A percentile compares a stretch with the other conserved stretches of the same genome.
These are phyloP conservation scores for Notolabrus celidotus DNA, from an alignment of 2,797 vertebrate genomes.

Conservation along the genomic window DNA sequence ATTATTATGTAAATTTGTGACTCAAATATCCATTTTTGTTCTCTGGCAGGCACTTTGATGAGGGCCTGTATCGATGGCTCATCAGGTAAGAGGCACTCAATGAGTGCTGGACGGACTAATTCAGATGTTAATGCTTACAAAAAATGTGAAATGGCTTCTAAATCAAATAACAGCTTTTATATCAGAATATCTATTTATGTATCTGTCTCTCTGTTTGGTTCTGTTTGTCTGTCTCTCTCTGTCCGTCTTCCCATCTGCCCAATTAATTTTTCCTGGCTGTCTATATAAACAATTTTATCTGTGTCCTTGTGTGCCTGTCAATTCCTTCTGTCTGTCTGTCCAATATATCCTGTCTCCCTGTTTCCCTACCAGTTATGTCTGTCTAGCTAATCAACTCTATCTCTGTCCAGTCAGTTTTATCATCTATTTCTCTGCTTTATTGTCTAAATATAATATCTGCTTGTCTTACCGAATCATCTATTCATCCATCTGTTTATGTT, in stretches of 20 bases:
- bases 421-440: neutral
- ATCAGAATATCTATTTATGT: neutral
- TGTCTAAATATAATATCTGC: neutral
- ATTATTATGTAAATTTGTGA: conserved; percentile 70
- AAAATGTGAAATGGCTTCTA: conserved; percentile 48
- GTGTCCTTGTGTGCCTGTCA: neutral
- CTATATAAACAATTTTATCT: neutral
- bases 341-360: neutral
- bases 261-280: neutral
- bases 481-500: neutral
- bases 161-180: conserved; percentile 36
- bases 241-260: neutral
- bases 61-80: conserved; percentile 96
- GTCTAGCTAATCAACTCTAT: neutral
- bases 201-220: neutral
- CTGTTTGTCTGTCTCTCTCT: neutral
- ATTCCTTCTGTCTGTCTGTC: neutral
- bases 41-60: conserved; percentile 92
- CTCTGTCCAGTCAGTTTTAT: neutral
- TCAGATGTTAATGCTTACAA: conserved; percentile 60
- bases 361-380: neutral
- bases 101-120: conserved; percentile 54
- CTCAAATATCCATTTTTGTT: conserved; percentile 62
- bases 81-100: conserved; percentile 91
- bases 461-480: neutral